These are phyloP conservation scores for Morpho deidamia DNA, from an alignment of 2,888 invertebrate species.

Conservation along the genomic window DNA sequence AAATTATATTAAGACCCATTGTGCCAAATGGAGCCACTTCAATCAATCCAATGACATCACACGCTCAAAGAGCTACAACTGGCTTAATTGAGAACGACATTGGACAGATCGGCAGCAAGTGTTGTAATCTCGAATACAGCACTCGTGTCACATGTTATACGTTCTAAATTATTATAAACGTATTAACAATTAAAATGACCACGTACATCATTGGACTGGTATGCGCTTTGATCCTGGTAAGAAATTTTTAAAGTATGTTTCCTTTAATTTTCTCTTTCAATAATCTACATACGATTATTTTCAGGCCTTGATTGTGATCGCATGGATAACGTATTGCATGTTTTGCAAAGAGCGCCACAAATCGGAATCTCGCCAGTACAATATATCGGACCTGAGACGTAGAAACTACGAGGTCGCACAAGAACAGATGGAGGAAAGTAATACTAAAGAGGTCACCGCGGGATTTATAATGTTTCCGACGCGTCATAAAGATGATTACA, in stretches of 20 bases:
- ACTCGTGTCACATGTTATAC: slow-evolving; percentile 42
- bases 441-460: slow-evolving; percentile 40
- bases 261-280: too few species aligned
- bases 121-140: slow-evolving; percentile 51
- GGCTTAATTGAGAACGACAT: slow-evolving; percentile 60
- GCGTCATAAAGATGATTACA: slow-evolving; percentile 45
- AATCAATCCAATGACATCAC: slow-evolving; percentile 64
- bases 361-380: slow-evolving; percentile 50
- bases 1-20: slow-evolving; percentile 21
- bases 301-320: slow-evolving; percentile 55
- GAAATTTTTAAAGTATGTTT: slow-evolving; percentile 22
- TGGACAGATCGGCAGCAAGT: slow-evolving; percentile 42
- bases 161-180: slow-evolving; percentile 24
- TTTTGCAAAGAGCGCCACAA: slow-evolving; percentile 61
- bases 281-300: slow-evolving; percentile 6
- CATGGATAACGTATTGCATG: slow-evolving; percentile 67
- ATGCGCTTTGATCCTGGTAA: slow-evolving; percentile 60
- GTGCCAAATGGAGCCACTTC: slow-evolving; percentile 44
- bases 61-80: slow-evolving; percentile 48
- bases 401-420: slow-evolving; percentile 42
- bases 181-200: slow-evolving; percentile 44
- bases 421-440: slow-evolving; percentile 37
- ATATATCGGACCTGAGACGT: slow-evolving; percentile 50
- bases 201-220: slow-evolving; percentile 57
- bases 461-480: slow-evolving; percentile 60